These are phyloP conservation scores for Apaloderma vittatum DNA, from an alignment of 2,113 vertebrate species.

Conservation along the genomic window DNA sequence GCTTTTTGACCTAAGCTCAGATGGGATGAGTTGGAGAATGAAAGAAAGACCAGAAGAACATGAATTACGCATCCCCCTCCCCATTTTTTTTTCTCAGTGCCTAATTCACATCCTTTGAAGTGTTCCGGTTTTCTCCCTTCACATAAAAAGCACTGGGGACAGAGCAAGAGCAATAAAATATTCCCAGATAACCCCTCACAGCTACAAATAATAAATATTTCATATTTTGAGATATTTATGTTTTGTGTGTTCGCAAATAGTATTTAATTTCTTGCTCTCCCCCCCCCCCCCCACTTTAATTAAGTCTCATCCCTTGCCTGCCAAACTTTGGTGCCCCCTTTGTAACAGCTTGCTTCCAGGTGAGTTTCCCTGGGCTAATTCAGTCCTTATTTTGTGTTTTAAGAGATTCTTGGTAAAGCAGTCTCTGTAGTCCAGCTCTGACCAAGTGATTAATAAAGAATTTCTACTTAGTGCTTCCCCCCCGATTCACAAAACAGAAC, in stretches of 20 bases:
- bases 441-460: background rate
- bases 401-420: background rate
- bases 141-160: constrained; percentile 10
- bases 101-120: constrained; percentile 40
- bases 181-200: constrained; percentile 35
- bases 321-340: constrained; percentile 6
- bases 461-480: background rate
- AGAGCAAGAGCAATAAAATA: constrained; percentile 43
- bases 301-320: constrained; percentile 19
- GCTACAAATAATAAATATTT: constrained; percentile 67
- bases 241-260: constrained; percentile 55
- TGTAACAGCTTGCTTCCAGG: constrained; percentile 37
- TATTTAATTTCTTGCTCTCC: constrained; percentile 50
- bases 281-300: background rate
- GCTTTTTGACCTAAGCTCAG: background rate
- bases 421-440: background rate
- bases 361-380: constrained; percentile 6
- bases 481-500: background rate
- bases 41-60: background rate
- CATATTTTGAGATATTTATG: constrained; percentile 52
- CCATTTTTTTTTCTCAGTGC: background rate
- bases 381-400: background rate
- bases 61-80: background rate
- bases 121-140: background rate
- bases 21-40: background rate